phyloP scores from a whole-genome alignment of 1,140 invertebrate genomes.

The Aethina tumida region DNA sequence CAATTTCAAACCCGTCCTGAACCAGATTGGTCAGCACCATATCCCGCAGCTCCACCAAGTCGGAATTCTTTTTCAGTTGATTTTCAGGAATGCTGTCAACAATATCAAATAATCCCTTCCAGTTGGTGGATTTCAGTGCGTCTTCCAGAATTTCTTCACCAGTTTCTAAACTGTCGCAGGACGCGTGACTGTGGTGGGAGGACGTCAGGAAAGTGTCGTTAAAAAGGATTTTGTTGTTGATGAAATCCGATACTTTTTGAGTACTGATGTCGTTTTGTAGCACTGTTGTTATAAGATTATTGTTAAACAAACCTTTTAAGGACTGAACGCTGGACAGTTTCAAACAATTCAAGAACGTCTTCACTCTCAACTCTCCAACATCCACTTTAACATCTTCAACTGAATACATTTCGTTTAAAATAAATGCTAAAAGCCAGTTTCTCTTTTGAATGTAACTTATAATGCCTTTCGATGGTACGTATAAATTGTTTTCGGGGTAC shows the following conservation, averaged over 20 bases:
- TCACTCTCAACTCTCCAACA: slow-evolving; percentile 29
- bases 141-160: slow-evolving; percentile 35
- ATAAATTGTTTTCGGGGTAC: slow-evolving; percentile 22
- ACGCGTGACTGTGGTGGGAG: slow-evolving; percentile 7
- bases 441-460: slow-evolving; percentile 45
- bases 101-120: slow-evolving; percentile 26
- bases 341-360: slow-evolving; percentile 37
- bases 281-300: slow-evolving; percentile 41
- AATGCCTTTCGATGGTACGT: slow-evolving; percentile 31
- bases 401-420: slow-evolving; percentile 42
- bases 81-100: slow-evolving; percentile 29
- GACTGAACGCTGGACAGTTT: slow-evolving; percentile 35
- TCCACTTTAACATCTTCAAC: slow-evolving; percentile 29
- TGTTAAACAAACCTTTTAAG: slow-evolving; percentile 37
- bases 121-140: slow-evolving; percentile 21
- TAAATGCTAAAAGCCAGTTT: slow-evolving; percentile 46
- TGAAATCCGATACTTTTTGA: slow-evolving; percentile 15
- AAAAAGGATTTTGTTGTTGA: slow-evolving; percentile 14
- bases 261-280: slow-evolving; percentile 34
- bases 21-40: slow-evolving; percentile 25
- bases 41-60: slow-evolving; percentile 23
- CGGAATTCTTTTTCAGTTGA: slow-evolving; percentile 17
- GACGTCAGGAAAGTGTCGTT: slow-evolving; percentile 7
- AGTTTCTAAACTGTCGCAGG: slow-evolving; percentile 22
- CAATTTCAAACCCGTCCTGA: slow-evolving; percentile 19